Evolutionary conservation across 2,113 vertebrate species (phyloP).

Genomic region (Manacus vitellinus): DNA sequence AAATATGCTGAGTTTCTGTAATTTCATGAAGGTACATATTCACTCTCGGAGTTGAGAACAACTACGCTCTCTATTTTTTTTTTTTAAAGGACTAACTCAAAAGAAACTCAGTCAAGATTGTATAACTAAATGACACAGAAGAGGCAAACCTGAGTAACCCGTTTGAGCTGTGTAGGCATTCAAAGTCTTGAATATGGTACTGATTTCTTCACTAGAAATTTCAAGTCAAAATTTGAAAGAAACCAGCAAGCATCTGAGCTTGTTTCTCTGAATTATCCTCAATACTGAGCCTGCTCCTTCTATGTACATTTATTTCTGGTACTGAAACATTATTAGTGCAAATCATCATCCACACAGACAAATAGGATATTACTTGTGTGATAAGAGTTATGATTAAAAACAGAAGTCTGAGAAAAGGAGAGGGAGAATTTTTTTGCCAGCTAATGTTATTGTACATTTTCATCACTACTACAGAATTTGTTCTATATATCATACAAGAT

Average conservation of each 20-base stretch:
- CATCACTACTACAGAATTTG: neutral
- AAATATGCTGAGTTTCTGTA: neutral
- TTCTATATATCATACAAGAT: neutral
- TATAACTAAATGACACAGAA: neutral
- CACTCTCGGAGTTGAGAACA: neutral
- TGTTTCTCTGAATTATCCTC: neutral
- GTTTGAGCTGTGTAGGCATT: neutral
- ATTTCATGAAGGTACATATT: neutral
- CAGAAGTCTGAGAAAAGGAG: neutral
- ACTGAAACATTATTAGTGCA: neutral
- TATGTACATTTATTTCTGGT: neutral
- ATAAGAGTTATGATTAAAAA: neutral
- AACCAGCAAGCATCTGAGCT: neutral
- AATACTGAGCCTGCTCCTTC: neutral
- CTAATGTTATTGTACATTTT: neutral
- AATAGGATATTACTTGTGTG: neutral
- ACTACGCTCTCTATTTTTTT: neutral
- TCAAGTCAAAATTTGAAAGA: neutral
- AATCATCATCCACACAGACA: neutral
- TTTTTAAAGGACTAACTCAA: neutral
- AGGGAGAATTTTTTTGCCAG: neutral
- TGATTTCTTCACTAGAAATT: neutral
- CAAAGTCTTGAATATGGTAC: neutral
- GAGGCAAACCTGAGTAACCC: neutral
- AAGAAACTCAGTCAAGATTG: neutral